These are phyloP conservation scores for Diarsia brunnea DNA, from an alignment of 2,888 invertebrate species.

Conservation along the genomic window DNA sequence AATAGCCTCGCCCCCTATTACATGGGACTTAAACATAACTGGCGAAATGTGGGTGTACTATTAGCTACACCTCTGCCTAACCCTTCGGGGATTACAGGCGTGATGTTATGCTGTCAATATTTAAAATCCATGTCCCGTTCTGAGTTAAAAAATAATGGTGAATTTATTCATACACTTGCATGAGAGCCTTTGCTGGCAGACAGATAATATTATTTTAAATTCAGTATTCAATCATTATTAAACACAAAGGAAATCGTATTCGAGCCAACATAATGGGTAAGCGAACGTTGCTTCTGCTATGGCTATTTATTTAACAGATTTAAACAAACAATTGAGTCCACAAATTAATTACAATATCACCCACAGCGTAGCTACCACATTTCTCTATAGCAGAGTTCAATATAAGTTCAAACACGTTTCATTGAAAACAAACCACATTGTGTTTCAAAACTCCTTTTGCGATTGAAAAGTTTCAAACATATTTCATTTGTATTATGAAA, in stretches of 20 bases:
- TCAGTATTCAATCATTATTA: neutral
- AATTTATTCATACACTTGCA: constrained; percentile 14
- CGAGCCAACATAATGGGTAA: neutral
- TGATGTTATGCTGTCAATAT: too few relatives aligned
- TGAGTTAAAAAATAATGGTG: too few relatives aligned
- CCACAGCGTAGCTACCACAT: neutral
- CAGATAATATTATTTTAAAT: constrained; percentile 4
- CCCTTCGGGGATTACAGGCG: too few relatives aligned
- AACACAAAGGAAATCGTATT: neutral
- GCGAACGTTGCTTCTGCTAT: neutral
- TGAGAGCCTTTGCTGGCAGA: neutral
- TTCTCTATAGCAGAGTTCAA: constrained; percentile 12
- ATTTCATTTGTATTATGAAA: neutral
- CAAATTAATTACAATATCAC: constrained; percentile 2
- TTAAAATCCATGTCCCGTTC: too few relatives aligned
- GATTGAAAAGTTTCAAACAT: neutral
- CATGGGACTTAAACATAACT: too few relatives aligned
- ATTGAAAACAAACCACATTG: constrained; percentile 3
- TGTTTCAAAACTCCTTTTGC: constrained; percentile 10
- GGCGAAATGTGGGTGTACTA: too few relatives aligned
- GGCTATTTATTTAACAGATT: neutral
- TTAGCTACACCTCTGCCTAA: too few relatives aligned
- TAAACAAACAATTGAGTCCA: constrained; percentile 9
- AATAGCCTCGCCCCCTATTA: too few relatives aligned
- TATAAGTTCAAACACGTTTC: constrained; percentile 8